Conservation (phyloP, 2,113 vertebrate species). For the Arenaria interpres region DNA sequence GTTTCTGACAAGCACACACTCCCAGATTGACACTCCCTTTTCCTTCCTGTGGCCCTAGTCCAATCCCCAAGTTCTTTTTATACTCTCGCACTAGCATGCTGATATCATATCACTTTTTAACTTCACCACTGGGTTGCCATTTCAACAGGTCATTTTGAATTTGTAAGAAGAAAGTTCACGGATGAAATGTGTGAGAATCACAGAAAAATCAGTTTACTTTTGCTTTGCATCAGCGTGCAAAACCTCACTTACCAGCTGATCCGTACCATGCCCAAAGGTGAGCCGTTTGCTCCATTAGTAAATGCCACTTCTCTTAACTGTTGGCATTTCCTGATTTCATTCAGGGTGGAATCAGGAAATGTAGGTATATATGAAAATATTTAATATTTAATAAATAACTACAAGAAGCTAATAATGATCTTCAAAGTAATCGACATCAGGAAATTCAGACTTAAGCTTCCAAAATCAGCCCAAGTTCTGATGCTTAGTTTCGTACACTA, state of each 20-base stretch:
- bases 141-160: background rate
- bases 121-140: background rate
- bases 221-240: background rate
- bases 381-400: background rate
- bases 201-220: background rate
- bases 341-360: background rate
- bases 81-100: background rate
- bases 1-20: background rate
- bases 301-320: background rate
- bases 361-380: background rate
- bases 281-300: background rate
- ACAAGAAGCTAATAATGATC: background rate
- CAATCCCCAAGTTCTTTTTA: background rate
- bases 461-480: background rate
- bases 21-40: background rate
- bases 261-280: rapidly evolving
- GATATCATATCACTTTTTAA: background rate
- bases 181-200: background rate
- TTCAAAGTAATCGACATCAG: background rate
- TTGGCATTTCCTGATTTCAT: background rate
- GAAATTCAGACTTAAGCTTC: background rate
- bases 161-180: background rate
- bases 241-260: background rate
- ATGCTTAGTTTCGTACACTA: background rate
- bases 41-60: background rate